These are phyloP conservation scores for Sinelater perroti DNA, from an alignment of 2,888 invertebrate genomes.

Conservation along the genomic window DNA sequence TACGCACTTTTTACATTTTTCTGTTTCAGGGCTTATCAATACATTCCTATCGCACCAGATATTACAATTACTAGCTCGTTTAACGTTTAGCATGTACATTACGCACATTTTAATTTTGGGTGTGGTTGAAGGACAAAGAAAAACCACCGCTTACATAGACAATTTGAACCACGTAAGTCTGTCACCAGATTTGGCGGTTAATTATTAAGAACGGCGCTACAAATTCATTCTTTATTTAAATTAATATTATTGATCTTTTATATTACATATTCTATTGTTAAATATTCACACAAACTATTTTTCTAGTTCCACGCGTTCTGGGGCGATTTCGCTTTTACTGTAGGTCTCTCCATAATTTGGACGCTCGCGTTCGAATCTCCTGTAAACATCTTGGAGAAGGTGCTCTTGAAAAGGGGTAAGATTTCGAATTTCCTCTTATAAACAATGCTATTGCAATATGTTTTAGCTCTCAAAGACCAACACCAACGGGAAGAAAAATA, in stretches of 20 bases:
- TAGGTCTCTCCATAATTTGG: conserved; percentile 58
- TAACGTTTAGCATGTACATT: conserved; percentile 67
- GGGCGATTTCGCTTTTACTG: conserved; percentile 59
- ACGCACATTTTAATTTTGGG: conserved; percentile 60
- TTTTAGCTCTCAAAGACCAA: too few species aligned
- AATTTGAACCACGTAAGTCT: conserved; percentile 50
- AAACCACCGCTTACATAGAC: conserved; percentile 44
- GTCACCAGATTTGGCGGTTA: not conserved
- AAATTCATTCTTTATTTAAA: too few species aligned
- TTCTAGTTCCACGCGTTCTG: conserved; percentile 59
- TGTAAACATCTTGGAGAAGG: conserved; percentile 60
- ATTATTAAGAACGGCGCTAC: too few species aligned
- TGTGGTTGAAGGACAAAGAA: conserved; percentile 40
- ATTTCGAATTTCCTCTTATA: too few species aligned
- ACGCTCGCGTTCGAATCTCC: conserved; percentile 63
- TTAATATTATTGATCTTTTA: too few species aligned
- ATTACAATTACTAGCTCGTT: conserved; percentile 64
- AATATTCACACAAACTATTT: conserved; percentile 2
- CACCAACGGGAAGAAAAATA: too few species aligned
- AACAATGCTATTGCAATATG: too few species aligned
- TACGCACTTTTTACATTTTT: not conserved
- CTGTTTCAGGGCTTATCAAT: conserved; percentile 61
- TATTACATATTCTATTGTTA: not conserved
- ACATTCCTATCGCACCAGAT: conserved; percentile 63
- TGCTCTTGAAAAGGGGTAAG: conserved; percentile 39